Conservation (phyloP, 2,888 invertebrate genomes). For the Encarsia formosa region DNA sequence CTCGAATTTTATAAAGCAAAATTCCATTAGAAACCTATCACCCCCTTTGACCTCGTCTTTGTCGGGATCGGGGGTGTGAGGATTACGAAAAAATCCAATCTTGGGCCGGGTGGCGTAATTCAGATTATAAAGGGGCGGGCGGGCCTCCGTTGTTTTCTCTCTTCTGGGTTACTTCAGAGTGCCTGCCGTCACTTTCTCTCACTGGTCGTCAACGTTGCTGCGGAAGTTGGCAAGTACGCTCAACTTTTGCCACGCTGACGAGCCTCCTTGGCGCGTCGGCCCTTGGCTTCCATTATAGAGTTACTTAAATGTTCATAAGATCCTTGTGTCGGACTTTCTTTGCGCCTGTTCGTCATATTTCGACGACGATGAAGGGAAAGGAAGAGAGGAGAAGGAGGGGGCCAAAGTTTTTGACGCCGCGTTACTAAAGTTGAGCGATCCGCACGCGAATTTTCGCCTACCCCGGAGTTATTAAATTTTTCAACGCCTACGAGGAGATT, state of each 20-base stretch:
- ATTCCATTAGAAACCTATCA: too few relatives aligned
- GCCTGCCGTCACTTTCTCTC: not conserved
- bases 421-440: too few relatives aligned
- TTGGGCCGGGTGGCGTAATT: too few relatives aligned
- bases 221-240: slow-evolving; percentile 8
- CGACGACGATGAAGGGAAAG: not conserved
- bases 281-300: slow-evolving; percentile 34
- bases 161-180: too few relatives aligned
- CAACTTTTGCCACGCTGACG: slow-evolving; percentile 31
- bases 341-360: not conserved
- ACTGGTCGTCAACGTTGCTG: not conserved
- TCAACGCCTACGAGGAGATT: too few relatives aligned
- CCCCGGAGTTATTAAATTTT: slow-evolving; percentile 9
- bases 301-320: slow-evolving; percentile 36
- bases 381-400: too few relatives aligned
- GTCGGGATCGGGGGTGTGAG: too few relatives aligned
- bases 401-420: slow-evolving; percentile 3
- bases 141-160: not conserved
- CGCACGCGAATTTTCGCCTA: slow-evolving; percentile 4
- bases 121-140: too few relatives aligned
- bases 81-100: too few relatives aligned
- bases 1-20: too few relatives aligned
- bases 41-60: too few relatives aligned
- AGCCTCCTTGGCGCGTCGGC: slow-evolving; percentile 14
- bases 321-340: slow-evolving; percentile 10